A percentile compares a stretch with the other conserved stretches of the same genome.
phyloP scores from a whole-genome alignment of 2,113 vertebrate genomes.

The Hydropotes inermis region DNA sequence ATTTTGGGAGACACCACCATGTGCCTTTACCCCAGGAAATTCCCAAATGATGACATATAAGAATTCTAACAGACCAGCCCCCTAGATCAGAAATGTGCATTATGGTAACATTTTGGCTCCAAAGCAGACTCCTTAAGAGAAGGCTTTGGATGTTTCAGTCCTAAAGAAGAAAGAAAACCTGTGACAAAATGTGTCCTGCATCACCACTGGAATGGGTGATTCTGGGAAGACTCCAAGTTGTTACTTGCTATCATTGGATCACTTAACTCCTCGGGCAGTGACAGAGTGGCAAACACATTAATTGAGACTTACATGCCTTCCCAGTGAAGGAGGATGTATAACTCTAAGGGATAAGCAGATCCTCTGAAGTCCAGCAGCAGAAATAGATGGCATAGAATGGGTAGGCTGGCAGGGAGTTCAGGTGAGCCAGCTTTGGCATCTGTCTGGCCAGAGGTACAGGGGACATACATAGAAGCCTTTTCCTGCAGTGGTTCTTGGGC shows the following conservation, averaged over 20 bases:
- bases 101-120: background rate
- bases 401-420: background rate
- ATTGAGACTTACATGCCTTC: rapidly evolving
- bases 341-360: background rate
- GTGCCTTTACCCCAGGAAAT: background rate
- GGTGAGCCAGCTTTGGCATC: rapidly evolving
- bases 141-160: background rate
- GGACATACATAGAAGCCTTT: background rate
- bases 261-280: background rate
- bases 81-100: background rate
- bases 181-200: background rate
- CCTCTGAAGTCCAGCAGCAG: background rate
- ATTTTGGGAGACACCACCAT: background rate
- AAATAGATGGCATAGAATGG: rapidly evolving
- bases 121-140: background rate
- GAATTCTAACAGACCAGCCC: rapidly evolving
- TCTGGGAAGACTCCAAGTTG: rapidly evolving
- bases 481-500: background rate
- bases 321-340: background rate
- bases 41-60: background rate
- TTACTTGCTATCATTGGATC: rapidly evolving
- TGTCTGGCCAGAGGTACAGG: background rate
- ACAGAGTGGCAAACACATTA: background rate
- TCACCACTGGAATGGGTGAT: too few relatives aligned
- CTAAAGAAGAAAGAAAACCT: background rate